Conservation (phyloP, 2,888 invertebrate genomes). For the Patella ulyssiponensis region DNA sequence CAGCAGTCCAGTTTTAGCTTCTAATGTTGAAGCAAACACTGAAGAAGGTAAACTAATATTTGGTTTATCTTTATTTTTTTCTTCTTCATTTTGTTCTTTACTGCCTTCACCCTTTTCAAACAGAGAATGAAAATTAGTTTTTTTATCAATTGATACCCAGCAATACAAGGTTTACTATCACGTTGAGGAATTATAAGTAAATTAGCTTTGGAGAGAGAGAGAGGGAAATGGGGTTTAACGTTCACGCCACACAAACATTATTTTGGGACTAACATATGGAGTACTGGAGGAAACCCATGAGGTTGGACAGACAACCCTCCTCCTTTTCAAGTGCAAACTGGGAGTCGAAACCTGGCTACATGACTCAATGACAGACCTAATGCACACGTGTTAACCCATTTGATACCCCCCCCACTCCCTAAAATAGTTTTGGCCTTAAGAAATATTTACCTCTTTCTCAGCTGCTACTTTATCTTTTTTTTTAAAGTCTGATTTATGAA, state of each 20-base stretch:
- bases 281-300: too few relatives aligned
- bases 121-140: too few relatives aligned
- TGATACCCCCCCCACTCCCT: not conserved
- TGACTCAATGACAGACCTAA: not conserved
- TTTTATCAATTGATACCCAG: too few relatives aligned
- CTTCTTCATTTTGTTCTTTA: not conserved
- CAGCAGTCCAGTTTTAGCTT: conserved; percentile 87
- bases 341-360: too few relatives aligned
- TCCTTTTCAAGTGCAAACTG: too few relatives aligned
- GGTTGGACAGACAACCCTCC: too few relatives aligned
- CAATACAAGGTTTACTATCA: too few relatives aligned
- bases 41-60: conserved; percentile 83
- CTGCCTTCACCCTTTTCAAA: not conserved
- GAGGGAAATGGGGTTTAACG: not conserved
- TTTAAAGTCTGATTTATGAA: conserved; percentile 6
- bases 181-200: too few relatives aligned
- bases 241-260: too few relatives aligned
- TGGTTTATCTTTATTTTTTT: conserved; percentile 30
- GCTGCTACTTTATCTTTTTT: conserved; percentile 33
- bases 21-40: conserved; percentile 87
- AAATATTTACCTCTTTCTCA: conserved; percentile 31
- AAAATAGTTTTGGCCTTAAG: not conserved
- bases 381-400: not conserved
- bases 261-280: too few relatives aligned
- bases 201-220: not conserved